phyloP scores from a whole-genome alignment of 2,113 vertebrate species.

The Psammodynastes pulverulentus region DNA sequence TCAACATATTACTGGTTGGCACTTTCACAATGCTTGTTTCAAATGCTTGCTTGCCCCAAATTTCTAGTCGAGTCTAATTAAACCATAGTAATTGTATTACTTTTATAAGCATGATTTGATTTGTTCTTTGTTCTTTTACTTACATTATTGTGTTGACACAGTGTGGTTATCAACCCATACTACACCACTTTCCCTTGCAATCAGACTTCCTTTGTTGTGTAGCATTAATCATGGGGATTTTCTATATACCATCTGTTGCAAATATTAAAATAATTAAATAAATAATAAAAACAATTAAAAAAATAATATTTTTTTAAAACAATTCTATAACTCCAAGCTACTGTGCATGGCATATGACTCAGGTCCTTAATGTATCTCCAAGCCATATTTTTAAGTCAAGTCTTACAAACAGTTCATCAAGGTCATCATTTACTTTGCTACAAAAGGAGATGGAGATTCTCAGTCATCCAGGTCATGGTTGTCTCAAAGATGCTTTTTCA shows the following conservation, averaged over 20 bases:
- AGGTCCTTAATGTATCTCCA: not conserved
- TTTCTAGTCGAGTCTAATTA: slow-evolving; percentile 8
- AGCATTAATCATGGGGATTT: slow-evolving; percentile 8
- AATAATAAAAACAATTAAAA: not conserved
- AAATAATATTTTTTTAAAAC: not conserved
- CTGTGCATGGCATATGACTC: not conserved
- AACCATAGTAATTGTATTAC: slow-evolving; percentile 34
- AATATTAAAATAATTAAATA: not conserved
- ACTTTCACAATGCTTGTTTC: slow-evolving; percentile 19
- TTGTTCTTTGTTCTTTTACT: slow-evolving; percentile 35
- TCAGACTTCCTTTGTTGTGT: slow-evolving; percentile 26
- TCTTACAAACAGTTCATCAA: not conserved
- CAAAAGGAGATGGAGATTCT: too few relatives aligned
- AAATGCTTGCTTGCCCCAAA: slow-evolving; percentile 21
- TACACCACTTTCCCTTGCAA: slow-evolving; percentile 6
- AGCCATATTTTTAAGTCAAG: not conserved
- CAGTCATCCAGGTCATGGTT: too few relatives aligned
- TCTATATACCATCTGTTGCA: not conserved
- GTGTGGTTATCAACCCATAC: slow-evolving; percentile 16
- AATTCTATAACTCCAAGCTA: not conserved
- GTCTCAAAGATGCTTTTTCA: too few relatives aligned
- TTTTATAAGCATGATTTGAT: slow-evolving; percentile 22
- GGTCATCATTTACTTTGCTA: too few relatives aligned
- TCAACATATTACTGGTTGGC: slow-evolving; percentile 19
- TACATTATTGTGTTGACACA: slow-evolving; percentile 46